Percentiles rank a stretch among this genome's conserved stretches.
These are phyloP conservation scores for Baccha elongata DNA, from an alignment of 2,888 invertebrate species.

Conservation along the genomic window DNA sequence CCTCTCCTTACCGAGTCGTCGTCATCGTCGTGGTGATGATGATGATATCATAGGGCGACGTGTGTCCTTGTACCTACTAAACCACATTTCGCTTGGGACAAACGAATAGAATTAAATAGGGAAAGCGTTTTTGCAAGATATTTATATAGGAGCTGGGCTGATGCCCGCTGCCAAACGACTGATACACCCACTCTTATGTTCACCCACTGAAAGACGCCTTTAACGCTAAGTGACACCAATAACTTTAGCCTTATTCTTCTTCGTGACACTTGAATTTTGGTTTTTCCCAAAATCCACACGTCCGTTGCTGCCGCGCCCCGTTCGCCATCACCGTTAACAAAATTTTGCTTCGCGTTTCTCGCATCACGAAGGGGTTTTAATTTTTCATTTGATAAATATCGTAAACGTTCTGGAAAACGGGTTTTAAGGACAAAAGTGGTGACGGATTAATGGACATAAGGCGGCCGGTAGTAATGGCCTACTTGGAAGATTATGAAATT, in stretches of 20 bases:
- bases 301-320: neutral
- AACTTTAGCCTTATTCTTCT: conserved; percentile 32
- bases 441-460: conserved; percentile 18
- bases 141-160: neutral
- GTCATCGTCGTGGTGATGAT: conserved; percentile 29
- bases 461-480: neutral
- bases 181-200: neutral
- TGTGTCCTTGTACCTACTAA: conserved; percentile 70
- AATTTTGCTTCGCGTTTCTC: conserved; percentile 4
- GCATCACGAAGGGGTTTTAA: conserved; percentile 14
- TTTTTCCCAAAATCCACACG: neutral
- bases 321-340: neutral
- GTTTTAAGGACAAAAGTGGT: neutral
- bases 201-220: conserved; percentile 15
- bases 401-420: neutral
- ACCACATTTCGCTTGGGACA: conserved; percentile 65
- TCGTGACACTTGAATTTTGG: conserved; percentile 27
- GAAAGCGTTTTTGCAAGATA: conserved; percentile 32
- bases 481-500: conserved; percentile 25
- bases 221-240: conserved; percentile 39
- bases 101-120: conserved; percentile 65
- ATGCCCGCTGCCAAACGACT: neutral
- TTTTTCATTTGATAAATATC: conserved; percentile 22
- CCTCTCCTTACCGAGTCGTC: conserved; percentile 1
- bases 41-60: conserved; percentile 48